Evolutionary conservation across 2,888 invertebrate genomes (phyloP), one percentile per base, ranked within the genome.

Genomic region (Caenorhabditis imperialis): DNA sequence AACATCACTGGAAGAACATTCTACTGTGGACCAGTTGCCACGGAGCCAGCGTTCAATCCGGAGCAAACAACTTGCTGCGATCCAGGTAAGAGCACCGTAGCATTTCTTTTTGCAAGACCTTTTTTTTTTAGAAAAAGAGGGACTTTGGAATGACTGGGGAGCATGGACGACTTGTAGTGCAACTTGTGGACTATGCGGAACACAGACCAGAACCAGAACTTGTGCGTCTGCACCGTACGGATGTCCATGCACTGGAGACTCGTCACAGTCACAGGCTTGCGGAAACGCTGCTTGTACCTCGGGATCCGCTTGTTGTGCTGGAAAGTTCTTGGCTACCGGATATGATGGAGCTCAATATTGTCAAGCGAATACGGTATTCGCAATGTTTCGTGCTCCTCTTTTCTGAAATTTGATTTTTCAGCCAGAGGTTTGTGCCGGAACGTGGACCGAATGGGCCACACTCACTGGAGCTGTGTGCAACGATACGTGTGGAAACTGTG

Each of bases 401-500:
- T 6, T 33, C 6, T 33, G 33, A 33, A 14, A 7, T 5, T 37
- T 18, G 4, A 16, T 16, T 25, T 48, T 47, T 60, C 53, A 70
- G 75, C 57, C 54, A 1, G 47, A 50, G 16, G 18, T 27, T 8
- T 77, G 77, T 37, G 20, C 62, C 7, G 78, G 78, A 50, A 67
- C 74, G 1, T 78, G 78, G 78, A 71, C 78, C 1, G 71, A 54
- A 22, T 78, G 78, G 78, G 35, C 37, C n/a, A 14, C 12, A 1
- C 1, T 22, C 5, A 18, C 57, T 25, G 47, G 40, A 1, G 42
- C 75, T 0, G 33, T 44, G 5, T 77, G 77, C 22, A 77, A 74
- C 22, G 78, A 74, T 38, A 78, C 74, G 4, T 78, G 78, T 37
- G 78, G 78, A 67, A 78, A 54, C 38, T 78, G 78, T 37, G 78